These are phyloP conservation scores for Drosophila bifasciata DNA, from an alignment of 1,140 invertebrate genomes.

Conservation along the genomic window DNA sequence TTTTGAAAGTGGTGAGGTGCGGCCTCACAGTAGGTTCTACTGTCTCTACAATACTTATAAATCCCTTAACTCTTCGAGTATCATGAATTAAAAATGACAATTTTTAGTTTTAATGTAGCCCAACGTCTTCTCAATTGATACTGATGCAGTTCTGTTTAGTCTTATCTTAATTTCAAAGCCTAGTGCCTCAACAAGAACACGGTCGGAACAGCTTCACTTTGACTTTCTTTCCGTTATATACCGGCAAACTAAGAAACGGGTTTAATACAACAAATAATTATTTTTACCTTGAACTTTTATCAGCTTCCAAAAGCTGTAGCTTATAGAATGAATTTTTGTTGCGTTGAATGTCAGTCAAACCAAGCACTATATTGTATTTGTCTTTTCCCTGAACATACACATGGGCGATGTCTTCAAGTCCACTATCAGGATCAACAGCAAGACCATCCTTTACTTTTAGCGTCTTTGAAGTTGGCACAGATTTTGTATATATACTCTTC, in stretches of 20 bases:
- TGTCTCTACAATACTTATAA: too few relatives aligned
- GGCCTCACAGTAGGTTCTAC: too few relatives aligned
- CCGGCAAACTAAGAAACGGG: background rate
- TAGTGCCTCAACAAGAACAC: too few relatives aligned
- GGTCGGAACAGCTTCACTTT: too few relatives aligned
- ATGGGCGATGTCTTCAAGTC: slow-evolving; percentile 91
- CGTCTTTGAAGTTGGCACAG: slow-evolving; percentile 88
- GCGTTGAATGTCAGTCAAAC: slow-evolving; percentile 92
- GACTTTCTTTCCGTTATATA: too few relatives aligned
- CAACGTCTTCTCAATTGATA: too few relatives aligned
- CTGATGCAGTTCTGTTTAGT: too few relatives aligned
- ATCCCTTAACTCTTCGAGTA: too few relatives aligned
- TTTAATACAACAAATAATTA: background rate
- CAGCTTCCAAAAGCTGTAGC: slow-evolving; percentile 93
- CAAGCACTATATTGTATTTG: slow-evolving; percentile 93
- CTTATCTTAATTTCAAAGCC: too few relatives aligned
- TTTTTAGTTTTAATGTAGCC: too few relatives aligned
- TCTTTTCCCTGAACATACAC: slow-evolving; percentile 88
- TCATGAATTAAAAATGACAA: too few relatives aligned
- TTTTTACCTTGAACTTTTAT: slow-evolving; percentile 87
- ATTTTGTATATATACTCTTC: slow-evolving; percentile 89
- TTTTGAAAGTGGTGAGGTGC: too few relatives aligned
- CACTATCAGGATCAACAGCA: slow-evolving; percentile 95
- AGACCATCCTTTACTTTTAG: slow-evolving; percentile 94
- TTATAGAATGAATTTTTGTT: slow-evolving; percentile 98